A percentile compares a stretch with the other conserved stretches of the same genome.
Evolutionary conservation across 2,113 vertebrate genomes (phyloP).

Genomic region (Pygoscelis antarcticus): DNA sequence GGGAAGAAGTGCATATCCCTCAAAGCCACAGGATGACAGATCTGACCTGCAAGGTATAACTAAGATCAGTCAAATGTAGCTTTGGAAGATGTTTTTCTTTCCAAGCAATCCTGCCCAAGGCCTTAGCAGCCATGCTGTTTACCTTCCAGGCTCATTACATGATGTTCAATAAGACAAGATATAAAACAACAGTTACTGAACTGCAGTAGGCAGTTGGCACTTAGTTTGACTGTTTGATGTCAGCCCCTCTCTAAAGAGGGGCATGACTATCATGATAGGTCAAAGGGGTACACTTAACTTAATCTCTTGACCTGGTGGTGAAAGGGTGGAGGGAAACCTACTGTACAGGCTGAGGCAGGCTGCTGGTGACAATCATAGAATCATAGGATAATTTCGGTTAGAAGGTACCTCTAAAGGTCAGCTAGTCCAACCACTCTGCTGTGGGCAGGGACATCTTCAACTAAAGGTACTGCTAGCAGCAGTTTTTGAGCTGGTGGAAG

Average conservation of each 20-base stretch:
- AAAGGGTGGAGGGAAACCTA: background rate
- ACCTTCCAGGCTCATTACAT: background rate
- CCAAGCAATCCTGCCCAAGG: background rate
- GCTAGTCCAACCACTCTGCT: no score
- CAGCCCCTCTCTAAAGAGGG: background rate
- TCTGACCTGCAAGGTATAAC: background rate
- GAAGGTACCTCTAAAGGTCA: no score
- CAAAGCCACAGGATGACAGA: background rate
- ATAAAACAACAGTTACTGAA: background rate
- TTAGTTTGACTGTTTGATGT: background rate
- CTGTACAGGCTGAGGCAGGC: background rate
- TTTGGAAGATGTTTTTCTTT: background rate
- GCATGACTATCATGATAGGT: background rate
- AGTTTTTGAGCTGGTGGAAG: background rate
- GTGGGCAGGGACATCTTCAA: no score
- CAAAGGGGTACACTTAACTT: background rate
- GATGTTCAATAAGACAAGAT: background rate
- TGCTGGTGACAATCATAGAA: background rate
- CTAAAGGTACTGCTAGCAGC: background rate
- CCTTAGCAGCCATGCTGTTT: background rate
- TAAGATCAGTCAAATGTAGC: background rate
- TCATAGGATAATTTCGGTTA: no score
- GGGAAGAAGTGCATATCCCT: background rate
- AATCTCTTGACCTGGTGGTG: background rate
- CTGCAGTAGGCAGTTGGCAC: background rate